These are phyloP conservation scores for Turnix velox DNA, from an alignment of 2,113 vertebrate genomes.

Conservation along the genomic window DNA sequence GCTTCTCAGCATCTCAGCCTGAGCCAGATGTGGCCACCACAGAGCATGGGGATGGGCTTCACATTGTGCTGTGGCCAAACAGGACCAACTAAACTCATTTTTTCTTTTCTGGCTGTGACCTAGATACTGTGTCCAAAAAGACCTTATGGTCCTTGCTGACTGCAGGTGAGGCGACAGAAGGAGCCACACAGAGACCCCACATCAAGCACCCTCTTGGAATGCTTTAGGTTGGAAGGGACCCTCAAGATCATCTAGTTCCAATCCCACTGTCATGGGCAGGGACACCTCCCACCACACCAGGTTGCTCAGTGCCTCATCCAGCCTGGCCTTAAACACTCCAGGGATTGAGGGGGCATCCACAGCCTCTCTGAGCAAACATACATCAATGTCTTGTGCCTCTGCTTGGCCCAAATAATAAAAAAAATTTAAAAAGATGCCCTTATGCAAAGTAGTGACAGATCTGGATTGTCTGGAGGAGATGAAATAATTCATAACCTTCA, in stretches of 20 bases:
- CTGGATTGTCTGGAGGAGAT: conserved; percentile 48
- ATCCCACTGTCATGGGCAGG: too few species aligned
- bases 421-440: background rate
- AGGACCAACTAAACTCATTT: background rate
- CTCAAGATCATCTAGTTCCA: too few species aligned
- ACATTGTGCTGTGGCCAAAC: background rate
- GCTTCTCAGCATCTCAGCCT: background rate
- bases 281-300: too few species aligned
- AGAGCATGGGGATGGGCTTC: background rate
- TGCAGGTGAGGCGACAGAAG: background rate
- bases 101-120: background rate
- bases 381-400: background rate
- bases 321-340: too few species aligned
- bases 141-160: background rate
- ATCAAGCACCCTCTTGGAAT: background rate
- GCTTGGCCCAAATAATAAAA: background rate
- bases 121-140: background rate
- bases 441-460: background rate
- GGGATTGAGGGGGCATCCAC: too few species aligned
- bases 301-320: too few species aligned
- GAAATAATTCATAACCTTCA: conserved; percentile 54
- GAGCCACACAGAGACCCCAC: background rate
- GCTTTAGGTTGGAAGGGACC: too few species aligned
- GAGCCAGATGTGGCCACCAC: background rate
- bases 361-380: too few species aligned